Percentiles rank a stretch among this genome's conserved stretches.
Conservation (phyloP, 2,113 vertebrate genomes). For the Scophthalmus maximus region DNA sequence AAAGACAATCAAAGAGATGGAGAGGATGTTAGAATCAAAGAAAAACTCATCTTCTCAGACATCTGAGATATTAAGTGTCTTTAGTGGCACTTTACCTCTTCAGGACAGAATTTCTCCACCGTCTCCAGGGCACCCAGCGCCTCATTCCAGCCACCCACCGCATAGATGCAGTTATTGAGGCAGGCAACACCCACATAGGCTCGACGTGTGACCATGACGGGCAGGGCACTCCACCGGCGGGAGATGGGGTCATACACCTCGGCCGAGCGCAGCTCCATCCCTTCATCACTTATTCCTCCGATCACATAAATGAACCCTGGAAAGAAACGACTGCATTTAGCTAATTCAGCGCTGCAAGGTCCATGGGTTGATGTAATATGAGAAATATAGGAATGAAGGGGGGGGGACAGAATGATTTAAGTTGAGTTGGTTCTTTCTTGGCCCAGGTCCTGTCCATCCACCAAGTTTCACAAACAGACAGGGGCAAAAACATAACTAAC, state of each 20-base stretch:
- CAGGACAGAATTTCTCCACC: conserved; percentile 95
- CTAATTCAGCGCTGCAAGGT: not conserved
- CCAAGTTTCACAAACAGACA: too few species aligned
- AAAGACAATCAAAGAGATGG: conserved; percentile 1
- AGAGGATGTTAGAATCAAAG: not conserved
- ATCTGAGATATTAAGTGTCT: not conserved
- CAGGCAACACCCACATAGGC: conserved; percentile 94
- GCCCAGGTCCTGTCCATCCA: too few species aligned
- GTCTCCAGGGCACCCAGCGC: conserved; percentile 91
- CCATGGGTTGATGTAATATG: not conserved
- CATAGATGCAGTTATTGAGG: conserved; percentile 94
- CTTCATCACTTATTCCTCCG: conserved; percentile 94
- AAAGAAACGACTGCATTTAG: conserved; percentile 2
- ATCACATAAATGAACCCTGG: conserved; percentile 95
- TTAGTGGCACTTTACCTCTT: conserved; percentile 87
- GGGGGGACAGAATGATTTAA: too few species aligned
- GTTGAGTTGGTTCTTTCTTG: too few species aligned
- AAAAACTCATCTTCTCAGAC: not conserved
- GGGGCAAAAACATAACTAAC: not conserved
- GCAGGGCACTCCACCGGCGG: conserved; percentile 91
- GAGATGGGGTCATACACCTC: conserved; percentile 94
- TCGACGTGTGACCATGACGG: conserved; percentile 90
- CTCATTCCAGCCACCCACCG: conserved; percentile 96
- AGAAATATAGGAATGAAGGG: not conserved
- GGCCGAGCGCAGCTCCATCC: conserved; percentile 90